phyloP scores from a whole-genome alignment of 2,888 invertebrate species.

The Noctua janthe region DNA sequence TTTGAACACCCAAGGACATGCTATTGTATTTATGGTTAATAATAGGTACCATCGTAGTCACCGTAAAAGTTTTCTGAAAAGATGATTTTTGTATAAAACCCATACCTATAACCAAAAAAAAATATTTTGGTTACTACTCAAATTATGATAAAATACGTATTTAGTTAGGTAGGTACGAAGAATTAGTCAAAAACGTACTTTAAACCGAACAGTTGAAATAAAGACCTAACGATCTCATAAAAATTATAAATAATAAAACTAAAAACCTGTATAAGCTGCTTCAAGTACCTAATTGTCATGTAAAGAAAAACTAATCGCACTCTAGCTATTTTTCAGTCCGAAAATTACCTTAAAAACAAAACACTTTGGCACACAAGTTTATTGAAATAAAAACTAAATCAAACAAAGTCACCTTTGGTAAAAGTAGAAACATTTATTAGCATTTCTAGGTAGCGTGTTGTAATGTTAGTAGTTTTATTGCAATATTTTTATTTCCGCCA shows the following conservation, averaged over 20 bases:
- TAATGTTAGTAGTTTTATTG: constrained; percentile 51
- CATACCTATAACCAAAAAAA: neutral
- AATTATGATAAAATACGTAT: neutral
- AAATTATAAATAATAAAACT: too few relatives aligned
- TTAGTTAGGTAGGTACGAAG: neutral
- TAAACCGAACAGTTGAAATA: neutral
- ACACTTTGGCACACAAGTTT: constrained; percentile 24
- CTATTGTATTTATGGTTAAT: constrained; percentile 8
- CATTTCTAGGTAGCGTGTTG: constrained; percentile 54
- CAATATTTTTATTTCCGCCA: constrained; percentile 52
- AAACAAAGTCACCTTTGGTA: constrained; percentile 35
- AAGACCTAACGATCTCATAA: neutral
- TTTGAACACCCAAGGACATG: constrained; percentile 40
- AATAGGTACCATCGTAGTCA: neutral
- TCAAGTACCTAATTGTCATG: neutral
- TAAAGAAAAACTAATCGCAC: neutral
- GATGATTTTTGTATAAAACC: neutral
- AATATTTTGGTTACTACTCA: neutral
- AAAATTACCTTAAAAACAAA: constrained; percentile 9
- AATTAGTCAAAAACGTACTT: neutral
- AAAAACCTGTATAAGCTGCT: neutral
- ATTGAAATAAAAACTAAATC: constrained; percentile 25
- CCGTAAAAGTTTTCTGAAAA: neutral
- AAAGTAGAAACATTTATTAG: constrained; percentile 35
- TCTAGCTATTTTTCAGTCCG: neutral